These are phyloP conservation scores for Himantopus leucocephalus DNA, from an alignment of 2,113 vertebrate genomes.

Conservation along the genomic window DNA sequence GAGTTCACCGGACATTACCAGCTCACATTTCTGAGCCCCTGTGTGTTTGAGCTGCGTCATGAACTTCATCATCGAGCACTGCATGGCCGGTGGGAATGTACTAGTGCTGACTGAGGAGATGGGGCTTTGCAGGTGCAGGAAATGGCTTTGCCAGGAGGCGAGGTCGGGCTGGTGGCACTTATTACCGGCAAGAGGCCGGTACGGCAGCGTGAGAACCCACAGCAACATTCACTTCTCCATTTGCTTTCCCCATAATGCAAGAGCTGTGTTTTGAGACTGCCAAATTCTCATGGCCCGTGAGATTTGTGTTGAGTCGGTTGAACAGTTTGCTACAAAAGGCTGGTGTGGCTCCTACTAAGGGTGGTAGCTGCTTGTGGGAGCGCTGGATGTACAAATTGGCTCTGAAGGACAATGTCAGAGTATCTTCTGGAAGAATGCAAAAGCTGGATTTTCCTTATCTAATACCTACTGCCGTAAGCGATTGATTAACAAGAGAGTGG, in stretches of 20 bases:
- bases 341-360: background rate
- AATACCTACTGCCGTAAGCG: background rate
- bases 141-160: background rate
- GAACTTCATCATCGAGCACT: background rate
- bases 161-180: background rate
- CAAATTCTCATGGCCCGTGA: background rate
- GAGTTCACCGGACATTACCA: background rate
- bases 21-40: background rate
- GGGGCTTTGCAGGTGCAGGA: conserved; percentile 30
- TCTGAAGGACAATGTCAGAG: background rate
- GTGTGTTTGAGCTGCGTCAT: background rate
- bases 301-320: background rate
- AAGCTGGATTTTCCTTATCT: background rate
- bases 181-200: background rate
- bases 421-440: background rate
- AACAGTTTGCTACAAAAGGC: background rate
- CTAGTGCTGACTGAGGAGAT: background rate
- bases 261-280: background rate
- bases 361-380: background rate
- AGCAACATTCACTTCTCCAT: background rate
- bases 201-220: background rate
- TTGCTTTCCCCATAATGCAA: background rate
- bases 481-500: background rate
- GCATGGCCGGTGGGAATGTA: background rate
- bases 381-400: background rate